Base-by-base conservation (phyloP, 2,113 vertebrate genomes). In the Laterallus jamaicensis region DNA sequence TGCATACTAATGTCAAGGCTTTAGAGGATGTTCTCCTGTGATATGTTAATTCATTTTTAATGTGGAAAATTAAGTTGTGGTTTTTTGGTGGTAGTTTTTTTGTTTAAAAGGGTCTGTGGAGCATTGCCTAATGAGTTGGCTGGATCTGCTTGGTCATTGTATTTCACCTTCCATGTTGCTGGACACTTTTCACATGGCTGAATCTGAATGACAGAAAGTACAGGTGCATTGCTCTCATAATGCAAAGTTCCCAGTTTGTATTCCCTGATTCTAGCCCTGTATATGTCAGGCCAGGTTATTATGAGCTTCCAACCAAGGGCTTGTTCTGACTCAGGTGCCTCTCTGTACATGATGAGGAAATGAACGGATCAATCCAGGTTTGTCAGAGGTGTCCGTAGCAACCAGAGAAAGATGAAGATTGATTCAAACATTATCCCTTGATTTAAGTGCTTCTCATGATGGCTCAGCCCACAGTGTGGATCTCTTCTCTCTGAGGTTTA, bases 11-110 rank as follows among this genome's bases (percentile, higher is more conserved):
- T 86, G 29, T 60, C 60, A 78, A 29, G 68, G 16, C 39, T 92
- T 90, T 93, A 75, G 82, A 78, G 18, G 78, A 86, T 83, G 60
- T 84, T 15, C 8, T 83, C 44, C 60, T 81, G 42, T 92, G 73
- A 86, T 71, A 20, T 76, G 77, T 64, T 95, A 92, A 96, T 83
- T 88, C 17, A 60, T 56, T 78, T 96, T 88, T 92, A 94, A 92
- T 93, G 64, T 71, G 44, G 42, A 81, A 71, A 94, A 88, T 92
- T 78, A 90, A 81, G 31, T 28, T 49, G 49, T 22, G 49, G 10
- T 22, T 22, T 49, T 49, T 49, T 49, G 47, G 49, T 52, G 50
- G 35, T 20, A 6, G 5, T 40, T 19, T 18, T 56, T 35, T 31
- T 69, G 35, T 50, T 32, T 4, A 2, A n/a, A 82, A 31, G 6